phyloP scores from a whole-genome alignment of 2,888 invertebrate genomes.

The Trissoscelio sp. region DNA sequence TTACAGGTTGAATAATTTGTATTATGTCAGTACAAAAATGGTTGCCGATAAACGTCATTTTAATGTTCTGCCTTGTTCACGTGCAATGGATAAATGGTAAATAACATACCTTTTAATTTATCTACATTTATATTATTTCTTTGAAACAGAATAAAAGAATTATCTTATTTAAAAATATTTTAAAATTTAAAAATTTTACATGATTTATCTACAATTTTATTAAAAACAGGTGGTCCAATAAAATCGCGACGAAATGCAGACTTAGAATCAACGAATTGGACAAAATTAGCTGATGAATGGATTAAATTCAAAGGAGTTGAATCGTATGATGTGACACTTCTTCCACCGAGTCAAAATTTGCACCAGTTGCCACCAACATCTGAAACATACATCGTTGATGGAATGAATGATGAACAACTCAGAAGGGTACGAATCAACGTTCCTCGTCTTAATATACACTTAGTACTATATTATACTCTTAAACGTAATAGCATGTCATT shows the following conservation, averaged over 20 bases:
- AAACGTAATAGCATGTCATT: background rate
- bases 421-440: constrained; percentile 70
- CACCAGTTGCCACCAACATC: constrained; percentile 75
- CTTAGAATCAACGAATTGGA: constrained; percentile 78
- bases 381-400: constrained; percentile 70
- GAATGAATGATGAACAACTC: constrained; percentile 72
- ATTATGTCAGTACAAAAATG: constrained; percentile 80
- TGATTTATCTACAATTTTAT: no score
- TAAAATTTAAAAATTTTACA: background rate
- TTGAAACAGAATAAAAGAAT: no score
- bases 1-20: constrained; percentile 76
- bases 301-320: constrained; percentile 74
- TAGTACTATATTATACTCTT: background rate
- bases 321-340: constrained; percentile 74
- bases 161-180: background rate
- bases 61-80: constrained; percentile 73
- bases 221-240: constrained; percentile 60
- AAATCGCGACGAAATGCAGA: constrained; percentile 74
- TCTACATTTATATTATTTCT: no score
- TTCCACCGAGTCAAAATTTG: constrained; percentile 73
- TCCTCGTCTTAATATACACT: background rate
- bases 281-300: constrained; percentile 80
- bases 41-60: constrained; percentile 69
- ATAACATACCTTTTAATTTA: background rate
- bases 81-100: constrained; percentile 73